Evolutionary conservation across 2,888 invertebrate species (phyloP).

Genomic region (Polyploca ridens): DNA sequence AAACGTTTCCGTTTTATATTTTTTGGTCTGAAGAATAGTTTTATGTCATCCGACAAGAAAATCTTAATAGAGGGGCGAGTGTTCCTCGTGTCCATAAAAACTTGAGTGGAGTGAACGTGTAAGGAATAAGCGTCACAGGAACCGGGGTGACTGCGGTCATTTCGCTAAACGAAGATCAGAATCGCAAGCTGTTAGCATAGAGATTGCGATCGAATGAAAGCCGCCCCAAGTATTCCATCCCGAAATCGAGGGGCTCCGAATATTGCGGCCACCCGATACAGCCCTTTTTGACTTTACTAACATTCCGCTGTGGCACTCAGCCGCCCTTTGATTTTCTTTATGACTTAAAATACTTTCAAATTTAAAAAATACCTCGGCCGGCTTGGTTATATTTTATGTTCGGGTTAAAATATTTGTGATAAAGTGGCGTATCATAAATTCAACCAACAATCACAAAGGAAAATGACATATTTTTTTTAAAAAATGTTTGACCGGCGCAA

Average conservation of each 20-base stretch:
- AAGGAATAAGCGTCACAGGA: conserved; percentile 80
- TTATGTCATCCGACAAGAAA: conserved; percentile 65
- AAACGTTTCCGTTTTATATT: conserved; percentile 36
- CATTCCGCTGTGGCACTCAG: conserved; percentile 67
- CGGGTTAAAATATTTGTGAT: conserved; percentile 23
- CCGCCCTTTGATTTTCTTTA: conserved; percentile 72
- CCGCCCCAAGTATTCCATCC: conserved; percentile 80
- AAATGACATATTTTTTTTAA: conserved; percentile 59
- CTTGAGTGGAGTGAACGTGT: conserved; percentile 80
- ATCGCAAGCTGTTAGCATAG: conserved; percentile 85
- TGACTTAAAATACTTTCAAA: conserved; percentile 60
- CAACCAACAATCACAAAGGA: conserved; percentile 48
- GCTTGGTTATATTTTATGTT: conserved; percentile 27
- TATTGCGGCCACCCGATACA: conserved; percentile 78
- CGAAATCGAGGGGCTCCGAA: conserved; percentile 75
- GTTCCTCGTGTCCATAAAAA: conserved; percentile 77
- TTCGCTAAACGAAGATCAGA: conserved; percentile 85
- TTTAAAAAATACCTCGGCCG: conserved; percentile 42
- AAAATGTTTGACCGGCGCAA: conserved; percentile 61
- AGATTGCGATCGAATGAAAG: conserved; percentile 83
- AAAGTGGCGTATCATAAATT: conserved; percentile 47
- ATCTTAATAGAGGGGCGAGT: conserved; percentile 68
- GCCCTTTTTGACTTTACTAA: conserved; percentile 73
- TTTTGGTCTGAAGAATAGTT: conserved; percentile 50
- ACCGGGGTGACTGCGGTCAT: conserved; percentile 82